Conservation (phyloP, 2,113 vertebrate genomes). For the Oxygymnocypris stewartii region DNA sequence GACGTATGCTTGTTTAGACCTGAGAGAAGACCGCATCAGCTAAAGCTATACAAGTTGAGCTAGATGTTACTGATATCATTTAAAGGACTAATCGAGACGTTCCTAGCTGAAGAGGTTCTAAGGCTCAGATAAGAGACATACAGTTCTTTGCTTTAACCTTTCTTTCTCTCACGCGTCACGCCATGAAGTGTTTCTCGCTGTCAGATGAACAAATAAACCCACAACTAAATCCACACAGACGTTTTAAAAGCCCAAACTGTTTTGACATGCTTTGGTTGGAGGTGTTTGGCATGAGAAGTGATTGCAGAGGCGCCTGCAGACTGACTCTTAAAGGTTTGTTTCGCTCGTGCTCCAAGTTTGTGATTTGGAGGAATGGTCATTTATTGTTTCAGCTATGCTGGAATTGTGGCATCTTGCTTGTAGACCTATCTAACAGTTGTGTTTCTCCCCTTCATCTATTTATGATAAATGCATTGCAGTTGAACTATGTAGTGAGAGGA, state of each 20-base stretch:
- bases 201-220: conserved; percentile 37
- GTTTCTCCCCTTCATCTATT: conserved; percentile 73
- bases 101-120: conserved; percentile 60
- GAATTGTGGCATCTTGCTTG: conserved; percentile 73
- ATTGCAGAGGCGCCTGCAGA: conserved; percentile 59
- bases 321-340: conserved; percentile 67
- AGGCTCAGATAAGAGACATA: conserved; percentile 58
- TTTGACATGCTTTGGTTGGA: conserved; percentile 71
- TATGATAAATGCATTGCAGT: conserved; percentile 79
- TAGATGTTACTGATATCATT: conserved; percentile 59
- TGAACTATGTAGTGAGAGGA: conserved; percentile 70
- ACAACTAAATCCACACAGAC: conserved; percentile 52
- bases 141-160: conserved; percentile 57
- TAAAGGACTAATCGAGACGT: conserved; percentile 62
- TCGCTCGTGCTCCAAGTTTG: conserved; percentile 63
- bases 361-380: conserved; percentile 62
- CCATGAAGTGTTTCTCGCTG: conserved; percentile 50
- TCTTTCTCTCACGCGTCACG: conserved; percentile 61
- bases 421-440: conserved; percentile 66
- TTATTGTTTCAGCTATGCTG: conserved; percentile 77
- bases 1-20: conserved; percentile 29
- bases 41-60: conserved; percentile 54
- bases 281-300: conserved; percentile 65
- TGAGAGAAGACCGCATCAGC: conserved; percentile 32
- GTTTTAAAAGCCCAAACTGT: conserved; percentile 66